A percentile compares a stretch with the other conserved stretches of the same genome.
phyloP scores from a whole-genome alignment of 2,797 vertebrate genomes.

The Enteromius viviparus region DNA sequence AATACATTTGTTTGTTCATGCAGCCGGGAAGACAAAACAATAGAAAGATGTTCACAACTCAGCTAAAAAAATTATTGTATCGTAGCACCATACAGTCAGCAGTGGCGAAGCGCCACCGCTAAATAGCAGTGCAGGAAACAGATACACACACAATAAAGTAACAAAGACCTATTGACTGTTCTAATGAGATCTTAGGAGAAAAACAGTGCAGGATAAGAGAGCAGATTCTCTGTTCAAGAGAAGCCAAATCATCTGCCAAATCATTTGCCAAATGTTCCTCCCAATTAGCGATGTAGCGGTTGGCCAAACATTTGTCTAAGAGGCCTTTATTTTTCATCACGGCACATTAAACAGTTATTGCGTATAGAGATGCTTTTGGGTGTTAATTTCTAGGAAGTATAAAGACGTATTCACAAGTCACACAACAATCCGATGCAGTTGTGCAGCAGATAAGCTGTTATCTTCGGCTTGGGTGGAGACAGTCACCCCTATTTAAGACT shows the following conservation, averaged over 20 bases:
- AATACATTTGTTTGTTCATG: not conserved
- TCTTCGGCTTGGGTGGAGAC: slow-evolving; percentile 47
- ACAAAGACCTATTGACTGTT: slow-evolving; percentile 48
- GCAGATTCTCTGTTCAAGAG: slow-evolving; percentile 30
- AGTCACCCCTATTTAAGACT: slow-evolving; percentile 16
- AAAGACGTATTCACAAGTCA: slow-evolving; percentile 26
- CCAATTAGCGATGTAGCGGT: slow-evolving; percentile 39
- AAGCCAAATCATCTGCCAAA: slow-evolving; percentile 28
- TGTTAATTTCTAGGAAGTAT: slow-evolving; percentile 40
- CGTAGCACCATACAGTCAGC: not conserved
- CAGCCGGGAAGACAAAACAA: not conserved
- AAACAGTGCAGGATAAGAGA: slow-evolving; percentile 21
- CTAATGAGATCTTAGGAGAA: slow-evolving; percentile 49
- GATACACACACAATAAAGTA: slow-evolving; percentile 28
- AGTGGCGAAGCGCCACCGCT: slow-evolving; percentile 2
- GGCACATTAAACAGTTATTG: slow-evolving; percentile 23
- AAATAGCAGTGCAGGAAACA: slow-evolving; percentile 37
- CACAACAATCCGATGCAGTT: not conserved
- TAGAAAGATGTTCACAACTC: slow-evolving; percentile 26
- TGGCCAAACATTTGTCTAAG: slow-evolving; percentile 18
- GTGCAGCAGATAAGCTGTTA: slow-evolving; percentile 33
- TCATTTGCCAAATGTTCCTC: slow-evolving; percentile 30
- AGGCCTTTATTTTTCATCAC: slow-evolving; percentile 33
- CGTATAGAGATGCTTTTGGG: slow-evolving; percentile 61
- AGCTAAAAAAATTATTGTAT: not conserved